Conservation (phyloP, 2,888 invertebrate genomes). For the Apantesis nais region DNA sequence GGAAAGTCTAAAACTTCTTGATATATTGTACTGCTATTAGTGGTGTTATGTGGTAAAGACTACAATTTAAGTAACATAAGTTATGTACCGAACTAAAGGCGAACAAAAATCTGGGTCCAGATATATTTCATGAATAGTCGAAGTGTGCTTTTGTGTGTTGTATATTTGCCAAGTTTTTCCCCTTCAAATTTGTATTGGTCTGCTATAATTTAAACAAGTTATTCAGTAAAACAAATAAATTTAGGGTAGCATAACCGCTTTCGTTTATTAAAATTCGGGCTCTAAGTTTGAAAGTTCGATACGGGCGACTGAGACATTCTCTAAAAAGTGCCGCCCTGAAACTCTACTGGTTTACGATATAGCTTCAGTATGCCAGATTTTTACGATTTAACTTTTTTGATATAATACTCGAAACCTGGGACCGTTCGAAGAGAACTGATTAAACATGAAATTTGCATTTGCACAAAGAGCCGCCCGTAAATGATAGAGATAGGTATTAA, state of each 20-base stretch:
- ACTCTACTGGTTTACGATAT: constrained; percentile 68
- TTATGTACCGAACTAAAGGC: constrained; percentile 5
- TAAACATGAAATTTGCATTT: constrained; percentile 69
- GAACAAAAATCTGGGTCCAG: constrained; percentile 20
- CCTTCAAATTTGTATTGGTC: constrained; percentile 46
- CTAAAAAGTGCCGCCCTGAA: constrained; percentile 62
- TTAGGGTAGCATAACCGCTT: constrained; percentile 51
- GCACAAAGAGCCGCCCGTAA: constrained; percentile 59
- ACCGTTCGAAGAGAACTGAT: constrained; percentile 60
- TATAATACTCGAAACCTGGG: constrained; percentile 59
- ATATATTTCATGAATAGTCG: neutral
- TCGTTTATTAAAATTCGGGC: constrained; percentile 71
- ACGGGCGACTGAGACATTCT: constrained; percentile 60
- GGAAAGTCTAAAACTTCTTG: constrained; percentile 20
- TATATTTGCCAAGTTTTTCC: constrained; percentile 44
- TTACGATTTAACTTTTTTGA: constrained; percentile 75
- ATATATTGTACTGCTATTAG: constrained; percentile 30
- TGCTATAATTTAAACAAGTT: constrained; percentile 58
- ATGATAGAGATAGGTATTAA: constrained; percentile 53
- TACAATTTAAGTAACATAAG: constrained; percentile 16
- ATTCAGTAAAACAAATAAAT: constrained; percentile 58
- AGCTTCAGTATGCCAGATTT: constrained; percentile 65
- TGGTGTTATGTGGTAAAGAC: constrained; percentile 19
- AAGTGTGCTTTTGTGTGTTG: neutral
- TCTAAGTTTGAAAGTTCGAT: constrained; percentile 67